Evolutionary conservation across 2,888 invertebrate genomes (phyloP).

Genomic region (Tridacna crocea): DNA sequence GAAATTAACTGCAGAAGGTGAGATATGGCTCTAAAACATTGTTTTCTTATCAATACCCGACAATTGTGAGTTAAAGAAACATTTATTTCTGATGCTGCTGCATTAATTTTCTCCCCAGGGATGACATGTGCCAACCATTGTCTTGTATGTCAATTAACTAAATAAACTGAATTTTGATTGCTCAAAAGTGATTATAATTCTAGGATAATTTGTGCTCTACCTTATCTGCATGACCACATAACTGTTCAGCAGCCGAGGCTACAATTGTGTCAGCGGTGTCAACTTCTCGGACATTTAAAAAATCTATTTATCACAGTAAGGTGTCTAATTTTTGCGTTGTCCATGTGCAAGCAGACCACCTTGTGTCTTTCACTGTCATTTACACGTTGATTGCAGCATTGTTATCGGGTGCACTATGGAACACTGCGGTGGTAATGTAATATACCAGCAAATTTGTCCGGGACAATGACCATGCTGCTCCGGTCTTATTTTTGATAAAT

Average conservation of each 20-base stretch:
- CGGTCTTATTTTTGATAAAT: constrained; percentile 28
- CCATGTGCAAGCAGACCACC: constrained; percentile 31
- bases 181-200: constrained; percentile 33
- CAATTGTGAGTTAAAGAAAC: not conserved
- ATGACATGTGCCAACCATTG: constrained; percentile 34
- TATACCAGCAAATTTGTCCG: constrained; percentile 29
- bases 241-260: constrained; percentile 48
- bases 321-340: constrained; percentile 41
- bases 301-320: constrained; percentile 59
- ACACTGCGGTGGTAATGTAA: constrained; percentile 49
- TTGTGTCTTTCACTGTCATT: constrained; percentile 35
- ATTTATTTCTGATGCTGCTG: constrained; percentile 18
- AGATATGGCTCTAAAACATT: constrained; percentile 7
- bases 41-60: constrained; percentile 20
- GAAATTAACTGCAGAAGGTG: constrained; percentile 1
- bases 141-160: constrained; percentile 15
- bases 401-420: constrained; percentile 58
- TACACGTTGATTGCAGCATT: constrained; percentile 46
- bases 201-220: constrained; percentile 38
- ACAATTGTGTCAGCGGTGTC: constrained; percentile 38
- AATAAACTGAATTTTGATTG: constrained; percentile 35
- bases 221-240: constrained; percentile 50
- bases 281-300: constrained; percentile 26
- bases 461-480: constrained; percentile 25
- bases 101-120: constrained; percentile 21